Evolutionary conservation across 92 coral and sea anemone species (phyloP).

Genomic region (Epizoanthus rinbou): DNA sequence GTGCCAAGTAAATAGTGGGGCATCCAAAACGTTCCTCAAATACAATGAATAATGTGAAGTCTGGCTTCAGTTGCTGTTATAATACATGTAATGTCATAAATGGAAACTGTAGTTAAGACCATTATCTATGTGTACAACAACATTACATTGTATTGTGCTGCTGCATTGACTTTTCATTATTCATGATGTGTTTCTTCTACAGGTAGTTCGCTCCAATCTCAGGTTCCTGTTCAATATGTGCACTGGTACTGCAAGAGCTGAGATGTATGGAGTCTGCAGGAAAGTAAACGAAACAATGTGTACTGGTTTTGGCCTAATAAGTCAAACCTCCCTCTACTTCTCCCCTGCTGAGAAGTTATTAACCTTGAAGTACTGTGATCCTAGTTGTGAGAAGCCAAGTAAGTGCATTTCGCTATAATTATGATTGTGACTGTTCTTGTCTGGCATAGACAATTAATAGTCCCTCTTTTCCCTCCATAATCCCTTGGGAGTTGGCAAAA

Average conservation of each 20-base stretch:
- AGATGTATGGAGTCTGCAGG: constrained; percentile 1
- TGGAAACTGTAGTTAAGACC: too few species aligned
- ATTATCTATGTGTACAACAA: too few species aligned
- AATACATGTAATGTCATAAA: too few species aligned
- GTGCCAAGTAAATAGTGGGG: too few species aligned
- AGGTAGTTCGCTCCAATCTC: not conserved
- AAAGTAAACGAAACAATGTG: constrained; percentile 10
- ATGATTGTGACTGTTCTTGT: not conserved
- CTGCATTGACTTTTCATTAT: too few species aligned
- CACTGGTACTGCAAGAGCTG: not conserved
- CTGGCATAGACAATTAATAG: too few species aligned
- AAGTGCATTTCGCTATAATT: not conserved
- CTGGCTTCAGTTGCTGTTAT: too few species aligned
- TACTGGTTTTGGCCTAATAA: constrained; percentile 38
- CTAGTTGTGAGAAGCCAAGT: constrained; percentile 41
- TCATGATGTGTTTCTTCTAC: not conserved
- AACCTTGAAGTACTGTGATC: constrained; percentile 69
- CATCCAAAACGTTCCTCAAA: too few species aligned
- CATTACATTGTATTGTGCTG: too few species aligned
- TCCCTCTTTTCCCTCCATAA: too few species aligned
- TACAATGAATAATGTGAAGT: too few species aligned
- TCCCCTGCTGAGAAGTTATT: constrained; percentile 68
- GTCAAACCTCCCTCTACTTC: constrained; percentile 48
- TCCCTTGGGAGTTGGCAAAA: too few species aligned
- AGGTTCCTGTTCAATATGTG: constrained; percentile 28